A percentile compares a stretch with the other conserved stretches of the same genome.
These are phyloP conservation scores for Hetaerina americana DNA, from an alignment of 1,140 invertebrate species.

Conservation along the genomic window DNA sequence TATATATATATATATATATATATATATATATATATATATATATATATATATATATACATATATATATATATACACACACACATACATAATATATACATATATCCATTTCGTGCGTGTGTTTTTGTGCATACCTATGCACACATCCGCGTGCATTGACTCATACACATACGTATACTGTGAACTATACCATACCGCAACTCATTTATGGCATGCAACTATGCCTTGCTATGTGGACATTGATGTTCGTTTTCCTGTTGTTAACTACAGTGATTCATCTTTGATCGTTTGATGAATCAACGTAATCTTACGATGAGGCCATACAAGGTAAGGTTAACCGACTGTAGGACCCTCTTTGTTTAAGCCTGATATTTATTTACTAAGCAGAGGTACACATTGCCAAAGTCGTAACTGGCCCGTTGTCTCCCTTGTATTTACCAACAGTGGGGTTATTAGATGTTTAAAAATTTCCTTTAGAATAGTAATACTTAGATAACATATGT, in stretches of 20 bases:
- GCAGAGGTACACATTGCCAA: too few species aligned
- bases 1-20: neutral
- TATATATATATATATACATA: neutral
- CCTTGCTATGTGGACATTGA: neutral
- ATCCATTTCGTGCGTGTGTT: neutral
- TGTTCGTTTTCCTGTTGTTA: neutral
- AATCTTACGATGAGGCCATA: too few species aligned
- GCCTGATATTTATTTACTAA: too few species aligned
- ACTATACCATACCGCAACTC: neutral
- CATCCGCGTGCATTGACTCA: too few species aligned
- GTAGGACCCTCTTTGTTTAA: too few species aligned
- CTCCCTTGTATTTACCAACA: too few species aligned
- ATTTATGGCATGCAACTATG: neutral
- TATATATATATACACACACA: neutral
- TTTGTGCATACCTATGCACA: neutral
- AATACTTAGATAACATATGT: too few species aligned
- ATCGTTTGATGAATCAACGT: too few species aligned
- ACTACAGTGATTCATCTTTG: neutral
- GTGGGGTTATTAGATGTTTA: too few species aligned
- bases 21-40: neutral
- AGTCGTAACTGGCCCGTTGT: too few species aligned
- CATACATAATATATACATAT: neutral
- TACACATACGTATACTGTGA: neutral
- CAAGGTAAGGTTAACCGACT: too few species aligned
- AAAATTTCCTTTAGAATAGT: too few species aligned